Conservation (phyloP, 2,888 invertebrate species). For the Hydraecia micacea region DNA sequence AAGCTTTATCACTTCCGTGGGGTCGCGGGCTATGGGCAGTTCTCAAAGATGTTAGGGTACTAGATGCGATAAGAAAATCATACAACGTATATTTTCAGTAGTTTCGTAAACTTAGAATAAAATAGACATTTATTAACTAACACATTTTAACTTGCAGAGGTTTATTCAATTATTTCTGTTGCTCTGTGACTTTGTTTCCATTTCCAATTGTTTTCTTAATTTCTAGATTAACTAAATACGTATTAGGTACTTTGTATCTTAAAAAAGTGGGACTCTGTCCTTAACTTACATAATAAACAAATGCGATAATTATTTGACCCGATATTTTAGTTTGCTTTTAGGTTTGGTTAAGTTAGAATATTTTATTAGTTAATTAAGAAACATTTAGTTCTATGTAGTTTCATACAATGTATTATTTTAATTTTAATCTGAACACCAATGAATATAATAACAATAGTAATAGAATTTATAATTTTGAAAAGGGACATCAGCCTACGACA, state of each 20-base stretch:
- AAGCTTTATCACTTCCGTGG: constrained; percentile 90
- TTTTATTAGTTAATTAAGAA: not conserved
- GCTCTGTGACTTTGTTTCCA: not conserved
- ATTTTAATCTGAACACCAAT: not conserved
- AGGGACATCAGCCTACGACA: too few relatives aligned
- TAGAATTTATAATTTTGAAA: too few relatives aligned
- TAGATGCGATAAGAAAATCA: constrained; percentile 66
- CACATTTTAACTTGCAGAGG: too few relatives aligned
- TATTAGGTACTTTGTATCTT: not conserved
- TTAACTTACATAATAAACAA: not conserved
- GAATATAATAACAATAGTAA: not conserved
- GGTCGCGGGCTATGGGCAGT: constrained; percentile 80
- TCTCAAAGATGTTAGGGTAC: constrained; percentile 63
- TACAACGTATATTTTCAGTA: too few relatives aligned
- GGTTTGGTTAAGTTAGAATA: not conserved
- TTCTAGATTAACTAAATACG: not conserved
- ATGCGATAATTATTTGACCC: not conserved
- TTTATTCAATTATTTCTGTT: too few relatives aligned
- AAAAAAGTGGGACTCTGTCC: not conserved
- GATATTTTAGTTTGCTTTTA: not conserved
- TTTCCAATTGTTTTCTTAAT: not conserved
- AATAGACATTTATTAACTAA: too few relatives aligned
- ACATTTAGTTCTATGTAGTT: not conserved
- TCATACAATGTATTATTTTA: not conserved
- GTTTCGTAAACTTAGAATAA: too few relatives aligned